Evolutionary conservation across 2,797 vertebrate genomes (phyloP), one percentile per base, ranked within the genome.

Genomic region (Loriculus beryllinus): DNA sequence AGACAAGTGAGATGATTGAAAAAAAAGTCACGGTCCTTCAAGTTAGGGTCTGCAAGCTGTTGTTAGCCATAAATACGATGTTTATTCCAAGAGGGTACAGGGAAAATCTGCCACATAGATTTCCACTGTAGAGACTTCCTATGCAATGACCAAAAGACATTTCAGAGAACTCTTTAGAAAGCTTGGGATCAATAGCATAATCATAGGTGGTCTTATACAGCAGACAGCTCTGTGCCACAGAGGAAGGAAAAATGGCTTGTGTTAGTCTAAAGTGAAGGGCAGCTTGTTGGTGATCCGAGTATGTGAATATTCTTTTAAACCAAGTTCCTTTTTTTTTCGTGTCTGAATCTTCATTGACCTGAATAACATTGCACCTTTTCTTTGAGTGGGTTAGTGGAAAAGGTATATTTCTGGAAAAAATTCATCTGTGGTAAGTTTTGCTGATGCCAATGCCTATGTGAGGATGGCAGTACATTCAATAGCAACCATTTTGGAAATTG

Each of bases 301-400:
- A 35, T 25, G 20, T 1, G 9, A 79, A 48, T 2, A 7, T 16
- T 79, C 12, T 60, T 16, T 71, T 88, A 69, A 86, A 20, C 12
- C 16, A 60, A 40, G 8, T 65, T 69, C 3, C 28, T 49, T 49
- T 42, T 16, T 10, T 51, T 37, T 77, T 57, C 23, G 6, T 88
- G 26, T 49, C 23, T 69, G 29, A 15, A 12, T 59, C 63, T 91
- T 93, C 49, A 18, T 13, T 47, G n/a, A 13, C 43, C 49, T 76
- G 52, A n/a, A 35, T 16, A 51, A 0, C 0, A 1, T 31, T 62
- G 23, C 25, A 47, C 15, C 6, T 6, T 7, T 23, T 39, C 88
- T 69, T 48, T 79, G 33, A 28, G 35, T 26, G 11, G 12, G 14
- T 4, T 51, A 43, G 18, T 42, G 29, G 9, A 77, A 23, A 0